phyloP scores from a whole-genome alignment of 2,888 invertebrate species.

The Lasius fuliginosus region DNA sequence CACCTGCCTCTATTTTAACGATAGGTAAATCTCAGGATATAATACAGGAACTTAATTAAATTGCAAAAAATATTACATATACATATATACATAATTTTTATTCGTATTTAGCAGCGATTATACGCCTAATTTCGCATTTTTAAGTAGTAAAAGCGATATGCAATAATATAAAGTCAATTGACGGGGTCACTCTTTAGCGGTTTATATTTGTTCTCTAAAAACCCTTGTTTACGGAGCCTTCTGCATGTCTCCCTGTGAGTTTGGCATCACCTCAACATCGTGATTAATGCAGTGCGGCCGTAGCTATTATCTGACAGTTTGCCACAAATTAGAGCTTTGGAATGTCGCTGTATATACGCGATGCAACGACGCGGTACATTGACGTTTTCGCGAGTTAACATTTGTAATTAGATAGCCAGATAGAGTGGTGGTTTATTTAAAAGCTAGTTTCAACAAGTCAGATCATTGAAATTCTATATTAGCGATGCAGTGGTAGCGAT shows the following conservation, averaged over 20 bases:
- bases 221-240: constrained; percentile 49
- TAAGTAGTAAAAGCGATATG: not conserved
- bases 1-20: not conserved
- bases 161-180: constrained; percentile 21
- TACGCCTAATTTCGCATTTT: not conserved
- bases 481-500: not conserved
- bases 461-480: not conserved
- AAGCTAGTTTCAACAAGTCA: constrained; percentile 13
- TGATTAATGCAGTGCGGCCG: constrained; percentile 61
- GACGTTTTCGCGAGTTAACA: constrained; percentile 45
- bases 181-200: not conserved
- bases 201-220: constrained; percentile 60
- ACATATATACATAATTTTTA: not conserved
- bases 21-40: not conserved
- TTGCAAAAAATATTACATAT: constrained; percentile 12
- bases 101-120: not conserved
- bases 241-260: constrained; percentile 34
- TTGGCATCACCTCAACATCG: constrained; percentile 66
- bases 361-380: constrained; percentile 29
- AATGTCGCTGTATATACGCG: constrained; percentile 39
- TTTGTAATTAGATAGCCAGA: constrained; percentile 38
- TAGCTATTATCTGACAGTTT: constrained; percentile 62
- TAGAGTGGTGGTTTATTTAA: constrained; percentile 23
- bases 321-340: constrained; percentile 51
- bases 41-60: not conserved